Conservation (phyloP, 2,888 invertebrate species). For the Autographa pulchrina region DNA sequence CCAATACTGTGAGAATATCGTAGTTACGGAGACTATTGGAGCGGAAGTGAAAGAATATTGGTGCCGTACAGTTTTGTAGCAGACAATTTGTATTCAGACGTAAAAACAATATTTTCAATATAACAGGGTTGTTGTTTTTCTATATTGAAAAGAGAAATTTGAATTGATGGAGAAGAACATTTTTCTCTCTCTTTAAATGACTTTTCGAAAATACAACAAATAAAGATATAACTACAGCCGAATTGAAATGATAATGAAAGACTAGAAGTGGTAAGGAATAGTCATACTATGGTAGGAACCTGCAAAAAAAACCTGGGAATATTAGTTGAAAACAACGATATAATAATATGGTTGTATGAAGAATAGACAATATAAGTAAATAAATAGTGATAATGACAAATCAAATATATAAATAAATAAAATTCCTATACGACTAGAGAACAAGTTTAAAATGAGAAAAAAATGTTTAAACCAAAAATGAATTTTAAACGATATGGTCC, state of each 20-base stretch:
- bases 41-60: constrained; percentile 30
- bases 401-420: background rate
- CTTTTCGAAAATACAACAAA: too few species aligned
- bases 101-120: constrained; percentile 2
- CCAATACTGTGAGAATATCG: constrained; percentile 51
- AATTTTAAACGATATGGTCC: too few species aligned
- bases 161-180: background rate
- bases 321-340: too few species aligned
- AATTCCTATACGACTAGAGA: background rate
- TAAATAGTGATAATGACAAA: background rate
- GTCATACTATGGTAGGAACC: too few species aligned
- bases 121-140: background rate
- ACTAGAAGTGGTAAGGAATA: too few species aligned
- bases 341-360: background rate
- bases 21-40: constrained; percentile 27
- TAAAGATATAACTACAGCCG: too few species aligned
- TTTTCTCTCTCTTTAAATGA: too few species aligned
- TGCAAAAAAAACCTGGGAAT: too few species aligned
- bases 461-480: too few species aligned
- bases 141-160: background rate
- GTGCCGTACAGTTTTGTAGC: constrained; percentile 16
- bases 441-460: too few species aligned
- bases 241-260: too few species aligned
- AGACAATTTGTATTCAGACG: constrained; percentile 3
- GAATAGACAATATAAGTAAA: background rate